Conservation (phyloP, 2,888 invertebrate genomes). For the Amphimallon solstitiale region DNA sequence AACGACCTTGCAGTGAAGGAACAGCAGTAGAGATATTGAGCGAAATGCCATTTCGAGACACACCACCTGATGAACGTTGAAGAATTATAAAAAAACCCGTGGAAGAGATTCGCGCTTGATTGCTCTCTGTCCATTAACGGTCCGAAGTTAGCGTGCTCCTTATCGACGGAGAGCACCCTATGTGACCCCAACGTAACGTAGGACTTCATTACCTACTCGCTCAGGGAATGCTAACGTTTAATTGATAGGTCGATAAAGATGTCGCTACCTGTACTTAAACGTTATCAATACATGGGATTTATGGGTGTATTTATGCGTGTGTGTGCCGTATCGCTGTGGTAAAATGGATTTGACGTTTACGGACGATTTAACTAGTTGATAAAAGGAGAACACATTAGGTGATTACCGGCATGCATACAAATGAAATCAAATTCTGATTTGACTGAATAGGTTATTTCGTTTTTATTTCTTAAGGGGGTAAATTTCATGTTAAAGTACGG, state of each 20-base stretch:
- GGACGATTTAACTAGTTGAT: conserved; percentile 26
- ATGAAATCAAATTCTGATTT: neutral
- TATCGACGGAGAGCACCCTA: conserved; percentile 51
- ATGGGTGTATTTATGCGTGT: conserved; percentile 29
- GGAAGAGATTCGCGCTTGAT: conserved; percentile 50
- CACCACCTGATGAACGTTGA: too few species aligned
- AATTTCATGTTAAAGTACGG: too few species aligned
- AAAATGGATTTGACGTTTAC: conserved; percentile 21
- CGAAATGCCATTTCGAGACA: conserved; percentile 48
- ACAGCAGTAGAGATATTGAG: conserved; percentile 47
- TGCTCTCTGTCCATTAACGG: conserved; percentile 54
- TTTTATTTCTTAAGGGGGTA: too few species aligned
- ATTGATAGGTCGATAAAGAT: conserved; percentile 60
- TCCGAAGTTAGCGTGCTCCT: conserved; percentile 49
- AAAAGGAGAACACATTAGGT: conserved; percentile 9
- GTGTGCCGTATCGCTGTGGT: neutral
- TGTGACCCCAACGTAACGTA: conserved; percentile 33
- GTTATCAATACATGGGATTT: conserved; percentile 48
- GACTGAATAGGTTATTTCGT: too few species aligned
- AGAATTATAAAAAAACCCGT: too few species aligned
- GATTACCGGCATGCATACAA: neutral
- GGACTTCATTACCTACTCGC: conserved; percentile 55
- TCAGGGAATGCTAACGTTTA: conserved; percentile 52
- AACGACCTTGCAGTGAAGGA: conserved; percentile 10
- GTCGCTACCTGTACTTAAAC: conserved; percentile 57